Percentiles rank a stretch among this genome's conserved stretches.
Conservation (phyloP, 2,888 invertebrate species). For the Diarsia mendica region DNA sequence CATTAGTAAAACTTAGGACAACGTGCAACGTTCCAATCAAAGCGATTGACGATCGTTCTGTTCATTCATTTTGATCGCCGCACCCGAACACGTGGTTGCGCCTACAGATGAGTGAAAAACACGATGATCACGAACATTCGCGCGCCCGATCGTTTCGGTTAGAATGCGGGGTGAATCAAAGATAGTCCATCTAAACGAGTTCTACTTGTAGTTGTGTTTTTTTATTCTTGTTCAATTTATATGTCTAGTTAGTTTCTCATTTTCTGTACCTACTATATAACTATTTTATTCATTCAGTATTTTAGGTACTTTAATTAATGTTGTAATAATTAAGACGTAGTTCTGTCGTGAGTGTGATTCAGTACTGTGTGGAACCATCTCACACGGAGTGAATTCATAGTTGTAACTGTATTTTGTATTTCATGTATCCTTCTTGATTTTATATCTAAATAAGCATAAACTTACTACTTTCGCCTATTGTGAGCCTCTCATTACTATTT, state of each 20-base stretch:
- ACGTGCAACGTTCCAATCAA: background rate
- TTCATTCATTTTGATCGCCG: background rate
- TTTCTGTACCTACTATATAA: background rate
- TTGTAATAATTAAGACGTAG: background rate
- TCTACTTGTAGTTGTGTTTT: constrained; percentile 9
- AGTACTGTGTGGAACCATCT: background rate
- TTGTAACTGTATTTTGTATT: background rate
- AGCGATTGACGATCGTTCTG: background rate
- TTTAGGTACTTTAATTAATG: background rate
- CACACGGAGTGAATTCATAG: background rate
- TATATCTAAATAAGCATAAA: background rate
- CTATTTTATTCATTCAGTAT: background rate
- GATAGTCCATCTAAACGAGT: background rate
- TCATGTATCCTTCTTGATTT: background rate
- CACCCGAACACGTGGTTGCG: background rate
- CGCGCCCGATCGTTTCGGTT: background rate
- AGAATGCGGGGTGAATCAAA: background rate
- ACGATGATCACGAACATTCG: background rate
- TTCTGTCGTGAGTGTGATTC: background rate
- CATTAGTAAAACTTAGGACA: too few species aligned
- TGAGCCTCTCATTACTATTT: background rate
- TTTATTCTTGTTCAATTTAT: background rate
- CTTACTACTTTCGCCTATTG: too few species aligned
- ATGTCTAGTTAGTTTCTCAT: background rate
- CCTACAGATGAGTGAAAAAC: background rate